Evolutionary conservation across 2,888 invertebrate species (phyloP), one percentile per base, ranked within the genome.

Genomic region (Drosophila peninsularis): DNA sequence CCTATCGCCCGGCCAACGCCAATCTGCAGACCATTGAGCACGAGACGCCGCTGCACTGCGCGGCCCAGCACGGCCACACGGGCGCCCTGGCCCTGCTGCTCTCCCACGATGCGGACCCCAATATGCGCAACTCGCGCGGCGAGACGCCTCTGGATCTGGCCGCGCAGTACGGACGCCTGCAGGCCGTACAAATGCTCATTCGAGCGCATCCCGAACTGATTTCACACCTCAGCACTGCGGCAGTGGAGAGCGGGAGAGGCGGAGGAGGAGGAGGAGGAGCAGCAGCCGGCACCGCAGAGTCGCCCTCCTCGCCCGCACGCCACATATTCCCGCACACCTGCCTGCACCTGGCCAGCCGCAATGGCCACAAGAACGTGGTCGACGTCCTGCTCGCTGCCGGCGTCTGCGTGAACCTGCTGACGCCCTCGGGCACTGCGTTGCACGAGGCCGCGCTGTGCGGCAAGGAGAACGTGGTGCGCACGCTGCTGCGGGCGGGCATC

Each of bases 111-210:
- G 98, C 98, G 84, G 97, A 98, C 93, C 97, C 98, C 47, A 95
- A 96, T 80, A 95, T 98, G 90, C 95, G 96, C 80, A 98, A 98
- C 92, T 95, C 94, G 81, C 95, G 96, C 69, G 97, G 97, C 58
- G 98, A 98, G 92, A 97, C 98, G 37, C 96, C 98, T 0, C 93
- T 99, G 88, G 99, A 99, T 92, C 94, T 99, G 69, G 98, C 99
- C 10, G 97, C 98, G 57, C 97, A 98, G 93, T 97, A 97, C 92
- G 97, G 97, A 89, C 91, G 92, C 2, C 93, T 97, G 91, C 97
- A 97, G 90, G 97, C 97, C 0, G 98, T 98, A 58, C 96, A 97
- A 92, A 94, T 96, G 85, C 93, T 99, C 73, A 95, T 98, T 36
- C 94, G 96, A 76, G 96, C 96, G 17, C 96, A 97, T 92, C 97